Conservation (phyloP, 2,888 invertebrate genomes). For the Rutpela maculata region DNA sequence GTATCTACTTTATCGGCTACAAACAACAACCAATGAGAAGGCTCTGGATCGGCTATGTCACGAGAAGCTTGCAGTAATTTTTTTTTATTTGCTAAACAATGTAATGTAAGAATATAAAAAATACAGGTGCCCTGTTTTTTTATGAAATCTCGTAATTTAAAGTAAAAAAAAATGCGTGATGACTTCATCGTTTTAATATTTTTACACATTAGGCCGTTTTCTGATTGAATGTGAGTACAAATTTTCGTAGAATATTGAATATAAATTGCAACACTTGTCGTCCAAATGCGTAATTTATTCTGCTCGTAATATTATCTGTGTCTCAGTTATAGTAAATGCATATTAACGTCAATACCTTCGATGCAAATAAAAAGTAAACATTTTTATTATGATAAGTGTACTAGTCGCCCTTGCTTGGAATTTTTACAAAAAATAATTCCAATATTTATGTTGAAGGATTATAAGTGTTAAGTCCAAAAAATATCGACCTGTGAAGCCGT, state of each 20-base stretch:
- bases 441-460: conserved; percentile 23
- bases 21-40: no score
- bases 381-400: conserved; percentile 16
- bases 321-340: conserved; percentile 3
- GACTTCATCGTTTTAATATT: no score
- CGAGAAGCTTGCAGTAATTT: no score
- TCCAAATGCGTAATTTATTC: conserved; percentile 8
- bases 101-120: no score
- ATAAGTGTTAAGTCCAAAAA: conserved; percentile 24
- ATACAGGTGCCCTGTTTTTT: no score
- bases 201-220: no score
- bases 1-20: no score
- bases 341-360: background rate
- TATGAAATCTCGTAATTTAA: no score
- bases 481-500: conserved; percentile 19
- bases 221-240: background rate
- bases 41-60: no score
- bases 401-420: conserved; percentile 11
- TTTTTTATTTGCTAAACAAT: no score
- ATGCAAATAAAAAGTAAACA: conserved; percentile 1
- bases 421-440: conserved; percentile 20
- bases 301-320: background rate
- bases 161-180: no score
- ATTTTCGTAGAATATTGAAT: background rate
- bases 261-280: background rate